Base-by-base conservation (phyloP, 2,888 invertebrate species). In the Macaria notata region DNA sequence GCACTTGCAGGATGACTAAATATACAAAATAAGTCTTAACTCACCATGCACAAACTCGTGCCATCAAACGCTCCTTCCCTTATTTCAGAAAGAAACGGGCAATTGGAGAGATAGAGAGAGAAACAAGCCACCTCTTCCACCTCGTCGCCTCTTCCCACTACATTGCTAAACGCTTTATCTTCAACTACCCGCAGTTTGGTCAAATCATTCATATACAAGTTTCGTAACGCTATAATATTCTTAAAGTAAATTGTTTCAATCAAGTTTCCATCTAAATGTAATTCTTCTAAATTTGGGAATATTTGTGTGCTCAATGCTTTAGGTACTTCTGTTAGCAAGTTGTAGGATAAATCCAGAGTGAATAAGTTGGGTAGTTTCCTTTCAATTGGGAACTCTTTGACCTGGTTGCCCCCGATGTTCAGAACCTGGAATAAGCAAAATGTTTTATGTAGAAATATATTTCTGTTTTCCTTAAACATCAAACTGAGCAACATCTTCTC, bases 211-310 rank as follows among this genome's bases (percentile, higher is more conserved):
- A 92, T 85, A 54, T 86, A 84, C 48, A 93, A 75, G 65, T 68
- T 85, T 65, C 79, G 84, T 8, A 93, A 53, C 5, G 80, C 81
- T 19, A 93, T 69, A 36, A 91, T 84, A 38, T 88, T 86, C 59
- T 80, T 76, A 66, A 93, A 93, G 61, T 85, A 86, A 63, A 93
- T 81, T 38, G 70, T 73, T 48, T 81, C 75, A 9, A 94, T 77
- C 3, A 90, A 89, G 78, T 94, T 94, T 59, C 88, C 89, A 69
- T 92, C 93, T 46, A 93, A 73, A n/a, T 84, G 73, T 4, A 94
- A 76, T 46, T 85, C 86, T 49, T 86, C 84, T 58, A 94, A 78
- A 65, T 79, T 79, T 0, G 93, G 93, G 39, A 92, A 84, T 50
- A 84, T 80, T 51, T 84, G 78, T 0, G 75, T 71, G 63, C 75